Evolutionary conservation across 2,888 invertebrate genomes (phyloP).

Genomic region (Thysanoteuthis rhombus): DNA sequence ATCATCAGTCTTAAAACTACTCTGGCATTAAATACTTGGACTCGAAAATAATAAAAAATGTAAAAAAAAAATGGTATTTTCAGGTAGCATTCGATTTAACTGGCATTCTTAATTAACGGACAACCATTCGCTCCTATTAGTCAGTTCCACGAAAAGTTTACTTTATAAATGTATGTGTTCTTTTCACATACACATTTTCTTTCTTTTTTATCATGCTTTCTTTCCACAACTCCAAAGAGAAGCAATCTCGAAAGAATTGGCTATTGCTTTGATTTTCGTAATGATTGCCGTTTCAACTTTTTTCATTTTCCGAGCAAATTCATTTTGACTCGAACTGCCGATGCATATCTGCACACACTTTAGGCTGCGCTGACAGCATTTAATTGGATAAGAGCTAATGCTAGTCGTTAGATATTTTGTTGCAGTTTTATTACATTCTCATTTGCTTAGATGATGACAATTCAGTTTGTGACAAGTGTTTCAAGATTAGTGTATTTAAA

Average conservation of each 20-base stretch:
- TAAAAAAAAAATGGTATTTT: too few species aligned
- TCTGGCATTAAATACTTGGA: too few species aligned
- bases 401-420: not conserved
- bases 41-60: too few species aligned
- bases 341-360: not conserved
- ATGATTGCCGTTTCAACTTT: not conserved
- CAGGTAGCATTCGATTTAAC: too few species aligned
- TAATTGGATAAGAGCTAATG: not conserved
- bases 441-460: not conserved
- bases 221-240: not conserved
- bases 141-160: too few species aligned
- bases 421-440: not conserved
- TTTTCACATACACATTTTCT: not conserved
- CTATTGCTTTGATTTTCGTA: not conserved
- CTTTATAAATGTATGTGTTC: too few species aligned
- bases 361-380: not conserved
- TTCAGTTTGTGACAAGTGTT: not conserved
- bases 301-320: not conserved
- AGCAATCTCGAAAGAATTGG: not conserved
- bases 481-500: not conserved
- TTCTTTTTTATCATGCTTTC: too few species aligned
- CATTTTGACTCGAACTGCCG: not conserved
- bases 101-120: too few species aligned
- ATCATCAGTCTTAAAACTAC: too few species aligned
- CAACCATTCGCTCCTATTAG: too few species aligned